Conservation (phyloP, 2,113 vertebrate species). For the Saguinus midas region DNA sequence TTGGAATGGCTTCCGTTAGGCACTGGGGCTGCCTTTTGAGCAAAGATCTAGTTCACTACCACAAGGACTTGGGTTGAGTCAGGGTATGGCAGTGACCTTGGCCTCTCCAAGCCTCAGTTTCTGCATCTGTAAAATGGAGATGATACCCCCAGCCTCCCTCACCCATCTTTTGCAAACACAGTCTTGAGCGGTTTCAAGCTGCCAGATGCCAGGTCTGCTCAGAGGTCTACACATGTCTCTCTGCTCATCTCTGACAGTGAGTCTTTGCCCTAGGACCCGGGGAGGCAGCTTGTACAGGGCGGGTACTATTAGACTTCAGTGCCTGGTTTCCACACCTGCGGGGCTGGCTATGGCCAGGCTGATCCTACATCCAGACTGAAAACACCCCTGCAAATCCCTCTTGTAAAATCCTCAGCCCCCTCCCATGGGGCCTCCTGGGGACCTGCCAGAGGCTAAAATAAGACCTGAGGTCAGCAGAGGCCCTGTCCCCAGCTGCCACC, state of each 20-base stretch:
- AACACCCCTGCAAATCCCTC: slow-evolving; percentile 84
- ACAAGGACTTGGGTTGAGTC: not conserved
- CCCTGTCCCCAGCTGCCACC: not conserved
- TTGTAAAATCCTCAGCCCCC: slow-evolving; percentile 83
- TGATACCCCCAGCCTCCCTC: rapidly evolving
- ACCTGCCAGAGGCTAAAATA: slow-evolving; percentile 85
- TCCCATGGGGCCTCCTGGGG: slow-evolving; percentile 84
- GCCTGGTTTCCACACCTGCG: slow-evolving; percentile 74
- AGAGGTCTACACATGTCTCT: not conserved
- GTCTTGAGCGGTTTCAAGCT: not conserved
- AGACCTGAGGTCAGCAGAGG: slow-evolving; percentile 80
- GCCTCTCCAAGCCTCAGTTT: not conserved
- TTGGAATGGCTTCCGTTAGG: rapidly evolving
- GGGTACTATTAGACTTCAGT: not conserved
- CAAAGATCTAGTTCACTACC: not conserved
- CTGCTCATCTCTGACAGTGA: too few relatives aligned
- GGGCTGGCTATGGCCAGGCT: slow-evolving; percentile 74
- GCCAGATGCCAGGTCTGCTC: not conserved
- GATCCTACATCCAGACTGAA: slow-evolving; percentile 80
- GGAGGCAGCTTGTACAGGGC: not conserved
- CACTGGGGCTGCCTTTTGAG: not conserved
- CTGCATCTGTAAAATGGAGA: not conserved
- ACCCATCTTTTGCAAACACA: not conserved
- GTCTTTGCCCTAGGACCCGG: not conserved
- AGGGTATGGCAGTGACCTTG: not conserved